Percentiles rank a stretch among this genome's conserved stretches.
Evolutionary conservation across 2,113 vertebrate species (phyloP).

Genomic region (Megaceryle torquata): DNA sequence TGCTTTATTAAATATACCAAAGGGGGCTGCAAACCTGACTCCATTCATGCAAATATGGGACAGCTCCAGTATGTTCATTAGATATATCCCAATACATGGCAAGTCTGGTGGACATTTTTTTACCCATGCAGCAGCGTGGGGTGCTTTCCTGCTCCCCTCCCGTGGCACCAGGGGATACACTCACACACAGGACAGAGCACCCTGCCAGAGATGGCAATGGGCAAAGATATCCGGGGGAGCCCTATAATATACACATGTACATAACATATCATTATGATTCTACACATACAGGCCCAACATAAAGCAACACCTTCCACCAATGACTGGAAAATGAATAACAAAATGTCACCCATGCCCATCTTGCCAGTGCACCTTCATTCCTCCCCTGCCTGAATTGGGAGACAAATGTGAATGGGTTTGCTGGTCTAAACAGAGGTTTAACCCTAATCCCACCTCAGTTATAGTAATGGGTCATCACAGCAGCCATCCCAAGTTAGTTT

Average conservation of each 20-base stretch:
- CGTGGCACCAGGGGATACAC: accelerated
- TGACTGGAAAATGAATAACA: neutral
- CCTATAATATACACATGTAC: accelerated
- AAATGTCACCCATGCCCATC: accelerated
- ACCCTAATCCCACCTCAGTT: neutral
- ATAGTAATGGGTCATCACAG: neutral
- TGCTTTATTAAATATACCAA: neutral
- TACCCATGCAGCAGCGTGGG: neutral
- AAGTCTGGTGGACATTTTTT: neutral
- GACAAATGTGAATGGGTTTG: accelerated
- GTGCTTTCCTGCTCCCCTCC: neutral
- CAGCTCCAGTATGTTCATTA: neutral
- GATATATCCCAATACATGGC: neutral
- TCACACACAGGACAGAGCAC: accelerated
- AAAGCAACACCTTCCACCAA: neutral
- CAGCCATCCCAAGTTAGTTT: neutral
- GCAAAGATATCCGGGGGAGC: neutral
- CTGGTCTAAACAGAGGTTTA: neutral
- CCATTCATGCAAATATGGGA: too few species aligned
- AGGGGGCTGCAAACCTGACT: neutral
- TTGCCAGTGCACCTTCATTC: neutral
- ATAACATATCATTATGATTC: neutral
- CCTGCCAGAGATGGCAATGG: neutral
- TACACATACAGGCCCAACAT: neutral
- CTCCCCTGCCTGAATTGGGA: neutral